Conservation (phyloP, 2,888 invertebrate species). For the Allygus modestus region DNA sequence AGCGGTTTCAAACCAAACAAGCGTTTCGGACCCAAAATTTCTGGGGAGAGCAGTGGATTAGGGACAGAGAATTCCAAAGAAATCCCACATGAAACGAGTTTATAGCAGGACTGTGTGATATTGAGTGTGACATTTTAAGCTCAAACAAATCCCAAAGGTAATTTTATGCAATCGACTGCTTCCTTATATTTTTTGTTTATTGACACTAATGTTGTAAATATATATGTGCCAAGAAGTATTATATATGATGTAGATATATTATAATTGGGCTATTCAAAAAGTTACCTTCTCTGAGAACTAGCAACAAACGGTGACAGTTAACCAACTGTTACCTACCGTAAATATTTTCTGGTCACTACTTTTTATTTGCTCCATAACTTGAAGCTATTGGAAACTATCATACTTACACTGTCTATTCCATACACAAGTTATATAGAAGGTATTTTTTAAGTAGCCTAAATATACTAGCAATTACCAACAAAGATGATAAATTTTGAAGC, state of each 20-base stretch:
- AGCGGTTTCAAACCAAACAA: constrained; percentile 47
- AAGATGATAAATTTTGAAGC: too few relatives aligned
- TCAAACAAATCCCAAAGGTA: neutral
- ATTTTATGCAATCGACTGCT: constrained; percentile 4
- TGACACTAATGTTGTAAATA: neutral
- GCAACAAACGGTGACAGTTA: too few relatives aligned
- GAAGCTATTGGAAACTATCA: too few relatives aligned
- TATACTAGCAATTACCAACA: too few relatives aligned
- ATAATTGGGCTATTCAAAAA: neutral
- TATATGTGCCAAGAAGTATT: constrained; percentile 18
- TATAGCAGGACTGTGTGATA: constrained; percentile 39
- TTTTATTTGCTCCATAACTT: too few relatives aligned
- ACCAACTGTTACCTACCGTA: too few relatives aligned
- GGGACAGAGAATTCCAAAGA: constrained; percentile 58
- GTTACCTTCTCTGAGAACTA: too few relatives aligned
- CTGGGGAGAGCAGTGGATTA: constrained; percentile 46
- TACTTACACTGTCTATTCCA: too few relatives aligned
- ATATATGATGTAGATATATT: neutral
- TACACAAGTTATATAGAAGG: too few relatives aligned
- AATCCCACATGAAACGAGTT: constrained; percentile 60
- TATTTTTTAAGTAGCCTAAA: too few relatives aligned
- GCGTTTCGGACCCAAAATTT: constrained; percentile 2
- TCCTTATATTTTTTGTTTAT: neutral
- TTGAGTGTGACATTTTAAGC: neutral
- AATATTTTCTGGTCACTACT: too few relatives aligned